Evolutionary conservation across 2,113 vertebrate genomes (phyloP).

Genomic region (Pterocles gutturalis): DNA sequence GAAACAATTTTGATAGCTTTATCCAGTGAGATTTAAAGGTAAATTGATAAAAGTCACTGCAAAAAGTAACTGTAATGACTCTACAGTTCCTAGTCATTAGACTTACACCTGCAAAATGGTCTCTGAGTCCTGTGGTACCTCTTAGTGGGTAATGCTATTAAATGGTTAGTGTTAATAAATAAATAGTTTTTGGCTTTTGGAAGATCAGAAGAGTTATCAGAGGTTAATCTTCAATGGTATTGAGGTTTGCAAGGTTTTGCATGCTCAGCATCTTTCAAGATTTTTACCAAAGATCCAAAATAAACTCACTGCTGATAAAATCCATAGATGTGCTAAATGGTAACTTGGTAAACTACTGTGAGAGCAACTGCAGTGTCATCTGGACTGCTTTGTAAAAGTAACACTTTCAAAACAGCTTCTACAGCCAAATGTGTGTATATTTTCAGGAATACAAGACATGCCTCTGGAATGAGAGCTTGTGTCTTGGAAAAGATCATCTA

Average conservation of each 20-base stretch:
- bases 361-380: not conserved
- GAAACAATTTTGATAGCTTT: not conserved
- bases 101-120: not conserved
- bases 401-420: not conserved
- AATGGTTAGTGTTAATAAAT: not conserved
- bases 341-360: not conserved
- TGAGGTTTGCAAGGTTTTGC: not conserved
- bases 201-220: not conserved
- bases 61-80: not conserved
- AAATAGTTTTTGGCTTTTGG: not conserved
- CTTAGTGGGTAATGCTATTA: not conserved
- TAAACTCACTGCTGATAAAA: not conserved
- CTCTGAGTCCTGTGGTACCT: not conserved
- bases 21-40: not conserved
- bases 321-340: not conserved
- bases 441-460: not conserved
- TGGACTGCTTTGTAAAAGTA: not conserved
- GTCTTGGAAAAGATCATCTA: not conserved
- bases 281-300: not conserved
- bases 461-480: not conserved
- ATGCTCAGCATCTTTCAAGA: not conserved
- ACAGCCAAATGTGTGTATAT: not conserved
- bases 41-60: not conserved
- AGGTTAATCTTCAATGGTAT: rapidly evolving
- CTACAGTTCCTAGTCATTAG: not conserved